These are phyloP conservation scores for Otus sunia DNA, from an alignment of 2,113 vertebrate species.

Conservation along the genomic window DNA sequence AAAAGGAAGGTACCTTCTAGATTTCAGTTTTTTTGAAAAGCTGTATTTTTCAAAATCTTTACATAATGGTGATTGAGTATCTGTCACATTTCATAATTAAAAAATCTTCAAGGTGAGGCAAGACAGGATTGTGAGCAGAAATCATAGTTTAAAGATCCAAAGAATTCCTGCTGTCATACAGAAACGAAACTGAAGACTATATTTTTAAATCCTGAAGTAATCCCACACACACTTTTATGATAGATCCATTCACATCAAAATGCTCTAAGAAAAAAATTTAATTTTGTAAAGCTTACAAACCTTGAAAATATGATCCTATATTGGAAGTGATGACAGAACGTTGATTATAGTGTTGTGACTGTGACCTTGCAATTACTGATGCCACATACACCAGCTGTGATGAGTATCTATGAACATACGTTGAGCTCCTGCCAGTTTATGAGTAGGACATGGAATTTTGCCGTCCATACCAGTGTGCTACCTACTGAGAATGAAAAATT, in stretches of 20 bases:
- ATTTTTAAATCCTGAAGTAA: not conserved
- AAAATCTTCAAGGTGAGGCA: not conserved
- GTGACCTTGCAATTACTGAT: conserved; percentile 20
- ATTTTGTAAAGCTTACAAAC: not conserved
- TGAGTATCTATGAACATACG: not conserved
- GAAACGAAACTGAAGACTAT: not conserved
- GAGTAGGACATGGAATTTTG: not conserved
- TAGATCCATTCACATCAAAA: not conserved
- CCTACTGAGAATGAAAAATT: not conserved
- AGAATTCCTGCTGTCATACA: not conserved
- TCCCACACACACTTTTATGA: not conserved
- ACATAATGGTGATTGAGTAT: not conserved
- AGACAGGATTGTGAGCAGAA: not conserved
- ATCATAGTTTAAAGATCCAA: not conserved
- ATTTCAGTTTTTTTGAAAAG: not conserved
- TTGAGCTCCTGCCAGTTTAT: not conserved
- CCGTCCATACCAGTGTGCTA: not conserved
- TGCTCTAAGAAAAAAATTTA: not conserved
- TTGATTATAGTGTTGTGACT: not conserved
- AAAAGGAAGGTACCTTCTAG: not conserved
- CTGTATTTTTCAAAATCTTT: not conserved
- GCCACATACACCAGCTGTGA: not conserved
- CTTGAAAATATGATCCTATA: not conserved
- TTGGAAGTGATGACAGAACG: conserved; percentile 11
- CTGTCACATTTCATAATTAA: not conserved